These are phyloP conservation scores for Calliopsis andreniformis DNA, from an alignment of 1,140 invertebrate genomes.

Conservation along the genomic window DNA sequence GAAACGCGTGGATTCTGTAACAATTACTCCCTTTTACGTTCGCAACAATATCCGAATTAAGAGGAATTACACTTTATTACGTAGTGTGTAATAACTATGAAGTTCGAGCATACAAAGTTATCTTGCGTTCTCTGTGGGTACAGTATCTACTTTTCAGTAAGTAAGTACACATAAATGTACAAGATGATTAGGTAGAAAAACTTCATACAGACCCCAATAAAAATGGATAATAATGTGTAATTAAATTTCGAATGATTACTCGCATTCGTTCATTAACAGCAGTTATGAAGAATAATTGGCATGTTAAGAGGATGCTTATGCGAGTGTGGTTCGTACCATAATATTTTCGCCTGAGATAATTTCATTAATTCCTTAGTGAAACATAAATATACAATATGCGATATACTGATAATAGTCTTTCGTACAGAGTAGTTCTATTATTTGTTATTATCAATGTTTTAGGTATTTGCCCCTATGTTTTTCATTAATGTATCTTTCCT, in stretches of 20 bases:
- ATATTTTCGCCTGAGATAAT: background rate
- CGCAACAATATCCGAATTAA: conserved; percentile 52
- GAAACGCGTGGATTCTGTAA: conserved; percentile 55
- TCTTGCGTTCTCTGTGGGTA: background rate
- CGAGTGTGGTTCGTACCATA: background rate
- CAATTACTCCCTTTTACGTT: conserved; percentile 50
- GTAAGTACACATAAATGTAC: too few relatives aligned
- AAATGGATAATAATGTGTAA: too few relatives aligned
- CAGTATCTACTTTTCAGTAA: too few relatives aligned
- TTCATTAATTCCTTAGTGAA: conserved; percentile 28
- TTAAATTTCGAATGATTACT: too few relatives aligned
- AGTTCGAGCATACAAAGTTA: conserved; percentile 7
- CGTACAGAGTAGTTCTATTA: conserved; percentile 26
- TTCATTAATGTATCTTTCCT: conserved; percentile 37
- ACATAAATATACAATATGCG: background rate
- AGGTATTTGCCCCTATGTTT: conserved; percentile 1
- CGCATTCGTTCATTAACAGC: too few relatives aligned
- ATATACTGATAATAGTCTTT: background rate
- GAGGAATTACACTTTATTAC: conserved; percentile 34
- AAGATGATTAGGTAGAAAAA: too few relatives aligned
- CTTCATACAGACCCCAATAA: too few relatives aligned
- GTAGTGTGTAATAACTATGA: conserved; percentile 26
- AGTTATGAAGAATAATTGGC: too few relatives aligned
- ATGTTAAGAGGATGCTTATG: too few relatives aligned
- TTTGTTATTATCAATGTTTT: background rate